Base-by-base conservation (phyloP, 1,140 invertebrate genomes). In the Plectus sambesii region DNA sequence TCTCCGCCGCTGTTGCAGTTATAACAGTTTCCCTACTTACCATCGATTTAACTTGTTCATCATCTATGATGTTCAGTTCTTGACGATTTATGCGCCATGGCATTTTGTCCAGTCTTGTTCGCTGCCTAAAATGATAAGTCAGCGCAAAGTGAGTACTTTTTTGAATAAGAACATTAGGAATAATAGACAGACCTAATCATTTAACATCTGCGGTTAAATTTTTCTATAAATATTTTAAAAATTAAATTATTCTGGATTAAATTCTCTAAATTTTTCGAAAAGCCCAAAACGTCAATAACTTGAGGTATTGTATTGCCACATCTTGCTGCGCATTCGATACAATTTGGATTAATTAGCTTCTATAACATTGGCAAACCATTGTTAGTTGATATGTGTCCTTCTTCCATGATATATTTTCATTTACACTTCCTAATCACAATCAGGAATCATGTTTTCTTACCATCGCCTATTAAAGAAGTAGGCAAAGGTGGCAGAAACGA, bases 1-100 rank as follows among this genome's bases (percentile, higher is more conserved):
- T n/a, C n/a, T n/a, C n/a, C n/a, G n/a, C n/a, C n/a, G n/a, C n/a
- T 6, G 22, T 23, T n/a, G 15, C 44, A n/a, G n/a, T n/a, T n/a
- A 22, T 20, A 23, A 12, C 12, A n/a, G 33, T 9, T 27, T 3
- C 29, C 9, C 33, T 8, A 25, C 2, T 9, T 6, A 62, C 59
- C 65, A 66, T 68, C 5, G 63, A 66, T 42, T 68, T 66, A 51
- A 68, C 58, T 44, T 66, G 64, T 8, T 66, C 65, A 35, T 52
- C 60, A 30, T 53, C 56, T 24, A 66, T 52, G 20, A 62, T 58
- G 6, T 65, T 33, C 46, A 68, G 58, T 23, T 66, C 63, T 42
- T 65, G 59, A 23, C 63, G 42, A 43, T 58, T 65, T 12, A 66
- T 68, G 2, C 63, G 29, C 63, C 63, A 66, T 8, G 65, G 48